Evolutionary conservation across 2,797 vertebrate species (phyloP).

Genomic region (Melanotaenia boesemani): DNA sequence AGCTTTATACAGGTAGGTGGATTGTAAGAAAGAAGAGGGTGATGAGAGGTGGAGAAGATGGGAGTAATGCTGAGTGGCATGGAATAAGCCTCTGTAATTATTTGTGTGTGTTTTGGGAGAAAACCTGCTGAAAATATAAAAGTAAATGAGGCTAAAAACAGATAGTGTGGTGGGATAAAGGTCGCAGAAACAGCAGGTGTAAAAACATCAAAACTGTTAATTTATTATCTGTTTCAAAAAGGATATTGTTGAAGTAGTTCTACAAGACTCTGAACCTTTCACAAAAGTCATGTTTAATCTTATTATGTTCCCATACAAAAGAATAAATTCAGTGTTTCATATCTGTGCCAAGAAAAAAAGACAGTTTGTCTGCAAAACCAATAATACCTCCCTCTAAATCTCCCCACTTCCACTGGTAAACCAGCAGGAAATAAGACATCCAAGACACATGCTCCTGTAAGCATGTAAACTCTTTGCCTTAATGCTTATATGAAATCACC

Average conservation of each 20-base stretch:
- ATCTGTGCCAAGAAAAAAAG: constrained; percentile 23
- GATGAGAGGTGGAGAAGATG: constrained; percentile 32
- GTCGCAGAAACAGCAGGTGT: constrained; percentile 12
- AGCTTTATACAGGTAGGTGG: constrained; percentile 33
- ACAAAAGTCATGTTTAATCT: constrained; percentile 8
- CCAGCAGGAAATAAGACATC: constrained; percentile 55
- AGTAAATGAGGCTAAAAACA: constrained; percentile 64
- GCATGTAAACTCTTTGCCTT: constrained; percentile 24
- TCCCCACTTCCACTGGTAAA: constrained; percentile 29
- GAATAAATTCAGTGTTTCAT: constrained; percentile 19
- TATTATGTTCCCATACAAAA: constrained; percentile 4
- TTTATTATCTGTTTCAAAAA: constrained; percentile 1
- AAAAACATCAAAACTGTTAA: constrained; percentile 37
- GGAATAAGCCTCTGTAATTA: constrained; percentile 55
- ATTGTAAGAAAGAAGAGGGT: constrained; percentile 39
- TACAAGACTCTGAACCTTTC: background rate
- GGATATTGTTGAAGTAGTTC: background rate
- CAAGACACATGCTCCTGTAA: constrained; percentile 26
- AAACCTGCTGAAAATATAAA: constrained; percentile 48
- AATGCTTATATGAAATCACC: constrained; percentile 11
- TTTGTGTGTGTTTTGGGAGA: constrained; percentile 37
- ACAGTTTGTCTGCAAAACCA: constrained; percentile 33
- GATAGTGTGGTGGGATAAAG: constrained; percentile 48
- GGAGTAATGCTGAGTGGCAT: constrained; percentile 31
- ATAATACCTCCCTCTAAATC: constrained; percentile 40